Percentiles rank a stretch among this genome's conserved stretches.
Conservation (phyloP, 2,113 vertebrate species). For the Marmota monax region DNA sequence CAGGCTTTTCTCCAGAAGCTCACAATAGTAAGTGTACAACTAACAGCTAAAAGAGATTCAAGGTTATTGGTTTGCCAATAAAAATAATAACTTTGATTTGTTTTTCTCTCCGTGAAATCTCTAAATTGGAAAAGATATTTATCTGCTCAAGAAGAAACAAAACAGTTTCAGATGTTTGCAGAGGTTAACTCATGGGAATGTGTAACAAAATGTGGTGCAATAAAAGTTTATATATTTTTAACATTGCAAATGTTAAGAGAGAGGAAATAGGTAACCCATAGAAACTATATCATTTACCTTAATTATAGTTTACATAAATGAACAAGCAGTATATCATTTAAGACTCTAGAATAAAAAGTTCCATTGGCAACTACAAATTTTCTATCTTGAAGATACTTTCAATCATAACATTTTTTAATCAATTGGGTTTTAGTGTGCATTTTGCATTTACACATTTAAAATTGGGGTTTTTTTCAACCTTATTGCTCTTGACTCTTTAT, state of each 20-base stretch:
- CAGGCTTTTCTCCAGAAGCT: not conserved
- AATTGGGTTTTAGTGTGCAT: not conserved
- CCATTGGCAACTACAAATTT: not conserved
- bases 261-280: not conserved
- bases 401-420: not conserved
- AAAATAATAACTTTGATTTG: slow-evolving; percentile 41
- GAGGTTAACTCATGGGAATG: not conserved
- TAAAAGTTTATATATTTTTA: slow-evolving; percentile 23
- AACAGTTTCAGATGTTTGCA: slow-evolving; percentile 45
- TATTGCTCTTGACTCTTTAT: not conserved
- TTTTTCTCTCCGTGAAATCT: slow-evolving; percentile 48
- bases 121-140: slow-evolving; percentile 46
- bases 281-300: not conserved
- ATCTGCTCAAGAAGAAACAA: slow-evolving; percentile 21
- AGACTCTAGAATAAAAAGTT: not conserved
- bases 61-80: not conserved
- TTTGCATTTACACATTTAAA: slow-evolving; percentile 13
- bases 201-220: not conserved
- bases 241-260: slow-evolving; percentile 8
- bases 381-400: slow-evolving; percentile 35
- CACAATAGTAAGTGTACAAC: not conserved
- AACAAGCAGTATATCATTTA: not conserved
- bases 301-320: slow-evolving; percentile 36
- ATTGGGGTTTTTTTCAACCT: not conserved
- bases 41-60: not conserved